phyloP scores from a whole-genome alignment of 2,888 invertebrate species.

The Seira sanloemensis region DNA sequence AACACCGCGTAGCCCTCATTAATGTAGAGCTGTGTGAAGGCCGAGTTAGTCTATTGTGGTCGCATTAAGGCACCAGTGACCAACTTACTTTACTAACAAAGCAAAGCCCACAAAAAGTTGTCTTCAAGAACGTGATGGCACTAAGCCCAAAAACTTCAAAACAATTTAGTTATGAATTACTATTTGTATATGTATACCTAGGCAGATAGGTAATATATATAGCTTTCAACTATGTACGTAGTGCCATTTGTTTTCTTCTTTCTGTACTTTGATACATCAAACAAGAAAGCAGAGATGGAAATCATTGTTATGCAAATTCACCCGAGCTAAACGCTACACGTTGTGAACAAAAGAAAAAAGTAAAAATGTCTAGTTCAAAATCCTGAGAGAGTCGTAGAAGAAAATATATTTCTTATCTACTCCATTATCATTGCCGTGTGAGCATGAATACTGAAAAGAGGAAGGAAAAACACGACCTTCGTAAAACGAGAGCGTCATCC shows the following conservation, averaged over 20 bases:
- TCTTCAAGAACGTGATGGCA: neutral
- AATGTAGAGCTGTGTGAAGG: too few relatives aligned
- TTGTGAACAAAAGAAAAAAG: slow-evolving; percentile 19
- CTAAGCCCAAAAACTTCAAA: neutral
- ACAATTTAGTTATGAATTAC: neutral
- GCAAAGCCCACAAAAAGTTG: neutral
- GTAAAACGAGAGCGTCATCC: neutral
- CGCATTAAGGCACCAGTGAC: neutral
- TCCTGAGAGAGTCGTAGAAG: slow-evolving; percentile 8
- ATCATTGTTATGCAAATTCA: slow-evolving; percentile 51
- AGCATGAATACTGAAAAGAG: neutral
- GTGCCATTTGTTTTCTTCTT: neutral
- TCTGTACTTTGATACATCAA: neutral
- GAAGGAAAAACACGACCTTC: slow-evolving; percentile 29
- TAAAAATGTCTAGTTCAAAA: neutral
- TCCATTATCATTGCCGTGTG: slow-evolving; percentile 33
- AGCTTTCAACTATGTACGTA: too few relatives aligned
- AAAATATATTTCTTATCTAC: slow-evolving; percentile 35
- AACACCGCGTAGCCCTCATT: too few relatives aligned
- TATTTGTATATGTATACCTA: too few relatives aligned
- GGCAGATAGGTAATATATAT: too few relatives aligned
- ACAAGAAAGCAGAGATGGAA: neutral
- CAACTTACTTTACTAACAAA: neutral
- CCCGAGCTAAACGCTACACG: slow-evolving; percentile 45
- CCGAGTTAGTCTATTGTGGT: neutral